Evolutionary conservation across 2,797 vertebrate species (phyloP), one percentile per base, ranked within the genome.

Genomic region (Antrozous pallidus): DNA sequence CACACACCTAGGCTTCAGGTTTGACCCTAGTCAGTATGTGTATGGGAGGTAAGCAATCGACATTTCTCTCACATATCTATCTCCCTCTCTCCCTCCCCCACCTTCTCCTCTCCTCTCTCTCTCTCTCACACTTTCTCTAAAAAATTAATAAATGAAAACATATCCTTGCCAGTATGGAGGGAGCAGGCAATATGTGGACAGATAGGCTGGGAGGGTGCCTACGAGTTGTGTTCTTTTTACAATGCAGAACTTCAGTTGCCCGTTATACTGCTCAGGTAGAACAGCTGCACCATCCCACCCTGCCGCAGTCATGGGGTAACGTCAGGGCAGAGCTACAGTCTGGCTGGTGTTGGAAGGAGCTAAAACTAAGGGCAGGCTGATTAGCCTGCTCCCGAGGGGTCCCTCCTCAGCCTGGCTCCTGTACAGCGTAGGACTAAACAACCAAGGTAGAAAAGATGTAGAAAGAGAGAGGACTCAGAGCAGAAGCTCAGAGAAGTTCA

Each of bases 161-260:
- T 65, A 65, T 33, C 16, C 17, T 65, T 17, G 17, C n/a, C n/a
- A n/a, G n/a, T n/a, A n/a, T n/a, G 18, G 13, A 17, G 5, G n/a
- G 73, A 11, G 42, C 38, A 81, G 3, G 0, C 36, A 45, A 17
- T 0, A 2, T 9, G 40, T 2, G 33, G 69, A 9, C 17, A 71
- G 17, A 22, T 0, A 67, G 45, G 18, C 26, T 33, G 7, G 71
- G 6, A 8, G 0, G 22, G 1, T 11, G 2, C 51, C 2, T 28
- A 3, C 5, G n/a, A 56, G 18, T 6, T 58, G 12, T 4, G 11
- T 28, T 42, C 67, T 90, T 84, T 14, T 73, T 7, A 49, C 12
- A 78, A 24, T n/a, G 6, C 13, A 36, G 26, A 83, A 61, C 20
- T 75, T 42, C 17, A 54, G 42, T 38, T 71, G 54, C 2, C 11